Percentiles rank a stretch among this genome's conserved stretches.
phyloP scores from a whole-genome alignment of 2,888 invertebrate genomes.

The Crepidodera aurea region DNA sequence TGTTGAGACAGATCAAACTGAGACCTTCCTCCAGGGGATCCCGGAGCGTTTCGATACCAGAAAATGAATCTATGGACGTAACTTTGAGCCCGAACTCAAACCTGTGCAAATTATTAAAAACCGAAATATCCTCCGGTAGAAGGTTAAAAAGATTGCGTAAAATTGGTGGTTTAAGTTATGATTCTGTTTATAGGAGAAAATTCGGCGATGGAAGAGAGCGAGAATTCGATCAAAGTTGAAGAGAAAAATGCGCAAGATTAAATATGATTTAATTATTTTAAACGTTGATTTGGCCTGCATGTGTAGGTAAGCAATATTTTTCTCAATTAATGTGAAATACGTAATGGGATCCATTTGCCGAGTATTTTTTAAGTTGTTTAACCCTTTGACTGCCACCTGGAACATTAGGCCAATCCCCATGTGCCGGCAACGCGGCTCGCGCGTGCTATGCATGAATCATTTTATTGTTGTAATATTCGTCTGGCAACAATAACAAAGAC shows the following conservation, averaged over 20 bases:
- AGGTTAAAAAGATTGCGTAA: conserved; percentile 54
- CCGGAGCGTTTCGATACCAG: conserved; percentile 33
- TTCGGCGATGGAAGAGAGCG: conserved; percentile 6
- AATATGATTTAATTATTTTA: not conserved
- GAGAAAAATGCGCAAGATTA: not conserved
- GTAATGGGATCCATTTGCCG: too few species aligned
- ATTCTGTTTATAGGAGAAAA: conserved; percentile 54
- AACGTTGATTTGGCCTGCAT: not conserved
- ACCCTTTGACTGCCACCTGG: too few species aligned
- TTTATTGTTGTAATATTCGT: too few species aligned
- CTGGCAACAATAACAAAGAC: too few species aligned
- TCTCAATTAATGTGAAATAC: too few species aligned
- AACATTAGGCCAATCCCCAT: too few species aligned
- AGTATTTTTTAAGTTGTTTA: too few species aligned
- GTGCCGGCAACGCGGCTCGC: too few species aligned
- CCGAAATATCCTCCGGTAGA: conserved; percentile 48
- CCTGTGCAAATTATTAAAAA: conserved; percentile 51
- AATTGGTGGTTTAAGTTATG: conserved; percentile 52
- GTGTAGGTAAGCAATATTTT: too few species aligned
- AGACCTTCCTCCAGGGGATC: conserved; percentile 47
- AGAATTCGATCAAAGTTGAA: not conserved
- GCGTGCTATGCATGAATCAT: too few species aligned
- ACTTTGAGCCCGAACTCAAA: conserved; percentile 54
- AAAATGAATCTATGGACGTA: conserved; percentile 36
- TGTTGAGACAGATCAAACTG: conserved; percentile 55